Conservation (phyloP, 2,113 vertebrate genomes). For the western clawed frog (Xenopus tropicalis) region DNA sequence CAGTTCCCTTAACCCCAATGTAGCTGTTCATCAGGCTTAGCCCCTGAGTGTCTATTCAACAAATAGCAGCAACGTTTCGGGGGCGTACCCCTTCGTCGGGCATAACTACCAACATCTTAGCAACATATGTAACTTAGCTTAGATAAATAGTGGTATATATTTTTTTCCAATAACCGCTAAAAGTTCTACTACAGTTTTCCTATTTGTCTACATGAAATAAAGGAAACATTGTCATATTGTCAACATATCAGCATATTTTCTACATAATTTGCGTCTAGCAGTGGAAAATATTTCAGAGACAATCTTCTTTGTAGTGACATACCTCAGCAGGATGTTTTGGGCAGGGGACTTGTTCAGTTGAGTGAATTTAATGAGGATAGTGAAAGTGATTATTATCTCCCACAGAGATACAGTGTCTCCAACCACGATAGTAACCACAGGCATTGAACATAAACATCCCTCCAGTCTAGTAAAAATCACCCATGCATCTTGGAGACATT, state of each 20-base stretch:
- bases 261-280: constrained; percentile 21
- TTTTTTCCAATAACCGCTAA: too few species aligned
- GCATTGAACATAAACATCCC: constrained; percentile 53
- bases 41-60: too few species aligned
- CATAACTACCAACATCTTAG: too few species aligned
- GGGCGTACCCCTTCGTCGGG: too few species aligned
- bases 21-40: too few species aligned
- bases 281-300: constrained; percentile 20
- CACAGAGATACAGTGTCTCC: constrained; percentile 50
- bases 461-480: constrained; percentile 47
- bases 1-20: too few species aligned
- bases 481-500: constrained; percentile 28
- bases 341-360: constrained; percentile 4
- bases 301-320: constrained; percentile 9
- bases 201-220: background rate
- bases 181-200: too few species aligned
- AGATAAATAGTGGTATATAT: too few species aligned
- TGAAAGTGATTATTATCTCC: constrained; percentile 45
- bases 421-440: constrained; percentile 52
- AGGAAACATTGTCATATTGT: constrained; percentile 6
- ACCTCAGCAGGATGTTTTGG: constrained; percentile 3
- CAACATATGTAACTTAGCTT: too few species aligned
- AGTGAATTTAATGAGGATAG: constrained; percentile 37
- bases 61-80: too few species aligned
- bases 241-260: constrained; percentile 2